These are phyloP conservation scores for Tragopan temminckii DNA, from an alignment of 2,797 vertebrate species.

Conservation along the genomic window DNA sequence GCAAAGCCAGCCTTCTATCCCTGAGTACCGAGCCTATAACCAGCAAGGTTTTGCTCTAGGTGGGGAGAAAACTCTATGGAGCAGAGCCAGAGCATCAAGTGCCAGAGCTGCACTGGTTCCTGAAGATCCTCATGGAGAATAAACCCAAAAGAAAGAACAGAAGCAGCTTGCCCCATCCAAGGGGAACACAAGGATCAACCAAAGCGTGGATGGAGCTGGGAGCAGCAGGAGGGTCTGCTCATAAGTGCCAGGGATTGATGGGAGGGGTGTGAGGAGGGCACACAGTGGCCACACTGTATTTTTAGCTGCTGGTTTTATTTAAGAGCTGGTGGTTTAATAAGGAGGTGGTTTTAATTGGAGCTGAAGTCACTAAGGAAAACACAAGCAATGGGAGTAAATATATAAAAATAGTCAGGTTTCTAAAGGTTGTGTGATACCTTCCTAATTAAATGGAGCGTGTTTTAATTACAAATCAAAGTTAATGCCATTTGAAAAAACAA, in stretches of 20 bases:
- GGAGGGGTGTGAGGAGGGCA: background rate
- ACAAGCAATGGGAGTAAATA: slow-evolving; percentile 35
- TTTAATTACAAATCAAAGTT: slow-evolving; percentile 51
- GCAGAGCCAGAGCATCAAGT: background rate
- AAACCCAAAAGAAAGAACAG: background rate
- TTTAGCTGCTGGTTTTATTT: slow-evolving; percentile 22
- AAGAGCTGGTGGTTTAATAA: background rate
- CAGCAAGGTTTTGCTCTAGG: background rate
- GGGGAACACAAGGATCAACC: background rate
- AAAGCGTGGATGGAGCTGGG: background rate
- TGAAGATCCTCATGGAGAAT: background rate
- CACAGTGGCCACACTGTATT: background rate
- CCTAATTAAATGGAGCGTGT: slow-evolving; percentile 35
- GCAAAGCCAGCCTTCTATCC: background rate
- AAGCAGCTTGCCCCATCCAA: background rate
- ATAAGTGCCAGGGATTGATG: background rate
- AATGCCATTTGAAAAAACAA: background rate
- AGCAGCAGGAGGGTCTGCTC: background rate
- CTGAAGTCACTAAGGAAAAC: slow-evolving; percentile 20
- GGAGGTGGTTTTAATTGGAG: slow-evolving; percentile 39
- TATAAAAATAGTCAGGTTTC: slow-evolving; percentile 38
- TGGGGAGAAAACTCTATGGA: background rate
- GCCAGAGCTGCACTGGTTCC: background rate
- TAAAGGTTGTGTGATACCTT: slow-evolving; percentile 29
- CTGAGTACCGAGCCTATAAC: background rate